Base-by-base conservation (phyloP, 1,140 invertebrate species). In the Brachionus calyciflorus region DNA sequence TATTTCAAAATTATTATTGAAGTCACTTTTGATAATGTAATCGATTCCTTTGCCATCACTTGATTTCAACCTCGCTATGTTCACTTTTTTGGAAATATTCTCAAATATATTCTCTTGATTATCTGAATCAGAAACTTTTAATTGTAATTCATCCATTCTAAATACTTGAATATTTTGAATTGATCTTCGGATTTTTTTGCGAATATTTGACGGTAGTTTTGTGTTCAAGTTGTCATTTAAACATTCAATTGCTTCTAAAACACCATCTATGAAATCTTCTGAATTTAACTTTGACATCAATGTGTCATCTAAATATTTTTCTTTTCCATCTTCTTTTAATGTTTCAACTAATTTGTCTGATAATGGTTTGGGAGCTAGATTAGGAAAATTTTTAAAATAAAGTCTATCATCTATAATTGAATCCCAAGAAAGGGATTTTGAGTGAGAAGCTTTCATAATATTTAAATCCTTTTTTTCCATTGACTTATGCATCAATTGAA, bases 301-400 rank as follows among this genome's bases (percentile, higher is more conserved):
- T 4, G 30, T 6, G 2, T 40, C 17, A 40, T 65, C 40, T 41
- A 65, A 44, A 14, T 41, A 1, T 24, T 21, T 19, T 9, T 65
- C 37, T 44, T 26, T 19, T 14, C 24, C 40, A 65, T 44, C 24
- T 24, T 21, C 19, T 9, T 41, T 65, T 21, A 65, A 21, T 44
- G 19, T 65, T 44, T 65, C 60, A 12, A 65, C 26, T 24, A 65
- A 44, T 19, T 44, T 65, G 19, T 26, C 24, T 14, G 60, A 65
- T 19, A 65, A 41, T 28, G 37, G 60, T 24, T 65, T 65, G 10
- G 60, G 60, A 10, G 60, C 60, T 41, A 44, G 12, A 24, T 44
- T 21, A 7, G 19, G 3, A 7, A 37, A 21, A 4, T 14, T 65
- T 12, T 65, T 41, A 44, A 65, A 65, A 65, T 46, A 65, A 12